Evolutionary conservation across 2,888 invertebrate species (phyloP).

Genomic region (Tetropium fuscum): DNA sequence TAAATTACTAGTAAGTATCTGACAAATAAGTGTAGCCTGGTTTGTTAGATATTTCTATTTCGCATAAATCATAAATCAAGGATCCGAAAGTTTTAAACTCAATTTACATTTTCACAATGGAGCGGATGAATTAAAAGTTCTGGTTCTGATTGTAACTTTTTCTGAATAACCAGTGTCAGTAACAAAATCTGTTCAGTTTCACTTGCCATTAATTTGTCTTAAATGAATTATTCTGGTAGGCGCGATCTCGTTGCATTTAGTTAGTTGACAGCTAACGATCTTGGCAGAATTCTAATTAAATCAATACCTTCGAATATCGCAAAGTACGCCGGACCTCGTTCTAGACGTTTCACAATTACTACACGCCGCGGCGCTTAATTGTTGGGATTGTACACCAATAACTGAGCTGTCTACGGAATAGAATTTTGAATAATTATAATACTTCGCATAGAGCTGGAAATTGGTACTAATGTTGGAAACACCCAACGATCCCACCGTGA

Average conservation of each 20-base stretch:
- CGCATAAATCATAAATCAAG: slow-evolving; percentile 20
- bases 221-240: slow-evolving; percentile 35
- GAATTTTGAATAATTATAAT: no score
- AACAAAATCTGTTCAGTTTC: slow-evolving; percentile 31
- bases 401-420: no score
- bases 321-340: slow-evolving; percentile 14
- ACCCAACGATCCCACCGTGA: no score
- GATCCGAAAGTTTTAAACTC: slow-evolving; percentile 21
- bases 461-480: no score
- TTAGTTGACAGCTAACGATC: slow-evolving; percentile 11
- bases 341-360: no score
- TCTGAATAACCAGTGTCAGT: slow-evolving; percentile 5
- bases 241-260: slow-evolving; percentile 6
- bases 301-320: slow-evolving; percentile 16
- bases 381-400: no score
- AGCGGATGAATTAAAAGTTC: not conserved
- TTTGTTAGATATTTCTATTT: no score
- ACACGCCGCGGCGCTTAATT: no score
- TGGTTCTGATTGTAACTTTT: slow-evolving; percentile 15
- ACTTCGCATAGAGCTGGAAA: no score
- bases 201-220: slow-evolving; percentile 41
- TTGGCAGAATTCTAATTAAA: slow-evolving; percentile 11
- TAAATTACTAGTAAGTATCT: no score
- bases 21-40: no score
- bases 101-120: slow-evolving; percentile 27